Evolutionary conservation across 2,888 invertebrate genomes (phyloP), one percentile per base, ranked within the genome.

Genomic region (Acleris holmiana): DNA sequence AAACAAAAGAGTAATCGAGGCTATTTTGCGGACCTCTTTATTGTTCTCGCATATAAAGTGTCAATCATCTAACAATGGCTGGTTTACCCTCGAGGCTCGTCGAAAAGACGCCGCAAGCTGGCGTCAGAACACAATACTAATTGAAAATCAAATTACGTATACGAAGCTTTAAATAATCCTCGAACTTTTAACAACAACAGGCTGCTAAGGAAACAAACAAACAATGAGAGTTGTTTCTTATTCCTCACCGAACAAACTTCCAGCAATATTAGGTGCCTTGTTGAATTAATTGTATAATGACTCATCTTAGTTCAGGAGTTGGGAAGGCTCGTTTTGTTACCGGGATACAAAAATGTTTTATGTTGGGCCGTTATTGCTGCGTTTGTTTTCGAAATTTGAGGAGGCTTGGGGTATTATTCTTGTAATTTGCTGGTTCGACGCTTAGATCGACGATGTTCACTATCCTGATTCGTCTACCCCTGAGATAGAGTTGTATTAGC

Each of bases 251-350:
- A 86, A 84, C 83, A 84, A 85, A 84, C 76, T 85, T 85, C 70
- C 73, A 66, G 73, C 82, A 79, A 83, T 78, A 85, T 83, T 78
- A 79, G 82, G 82, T 81, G 83, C 85, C 85, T 84, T 82, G 83
- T 84, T 85, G 82, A 84, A 86, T 86, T 87, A 85, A 88, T 88
- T 85, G 82, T 83, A 79, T 83, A 86, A 88, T 88, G 85, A 82
- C 79, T 86, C 84, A 84, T 82, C 79, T 70, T 72, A 70, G 64
- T 63, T 47, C 56, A 44, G 19, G 49, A 63, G 58, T 65, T 65
- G 60, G 21, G 49, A 44, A 55, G 57, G 48, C 46, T 48, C 49
- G 21, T 51, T 62, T 58, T 57, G 58, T 50, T 35, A 50, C 59
- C 40, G 18, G 50, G 51, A 61, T 48, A 35, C 51, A 49, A 51